Evolutionary conservation across 2,888 invertebrate species (phyloP), one percentile per base, ranked within the genome.

Genomic region (Ormyrus thymus): DNA sequence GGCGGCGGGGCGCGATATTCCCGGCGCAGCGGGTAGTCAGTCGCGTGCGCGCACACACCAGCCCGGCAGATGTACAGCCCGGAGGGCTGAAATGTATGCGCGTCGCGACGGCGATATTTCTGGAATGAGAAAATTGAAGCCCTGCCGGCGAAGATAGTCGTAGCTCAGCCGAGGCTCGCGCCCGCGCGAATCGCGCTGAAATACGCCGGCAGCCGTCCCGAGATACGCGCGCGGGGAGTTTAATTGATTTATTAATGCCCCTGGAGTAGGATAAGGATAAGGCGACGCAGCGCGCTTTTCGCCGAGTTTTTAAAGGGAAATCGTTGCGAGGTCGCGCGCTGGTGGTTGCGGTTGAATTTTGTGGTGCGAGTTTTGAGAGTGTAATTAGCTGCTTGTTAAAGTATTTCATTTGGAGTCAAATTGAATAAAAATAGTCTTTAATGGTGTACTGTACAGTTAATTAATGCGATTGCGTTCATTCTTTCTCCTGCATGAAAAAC

Each of bases 71-170:
- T 43, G 65, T 1, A 29, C 29, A 29, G 29, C 4, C 29, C 29
- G 29, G 4, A 48, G 9, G 13, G 50, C 11, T 1, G 29, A 71
- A 61, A 45, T 71, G 13, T 61, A 51, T 71, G 51, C n/a, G 45
- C 9, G n/a, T 55, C 13, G 51, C 45, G 29, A 45, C 13, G 48
- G 66, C 65, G 58, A 76, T 53, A 66, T 78, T 76, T 78, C 59
- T 48, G 76, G 80, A 77, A 79, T 70, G 77, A 76, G 73, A 76
- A 75, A 82, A 83, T 83, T 82, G 82, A 82, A 82, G 78, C 79
- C 53, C 73, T 82, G 82, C 80, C 81, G 82, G 76, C 11, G 62
- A 65, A 80, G 81, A 79, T 79, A 81, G 77, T 71, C 48, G 69
- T 29, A 29, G 29, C 4, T 29, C 29, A 29, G 29, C 29, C 4